phyloP scores from a whole-genome alignment of 2,113 vertebrate genomes.

The Benitochromis conjunctus region DNA sequence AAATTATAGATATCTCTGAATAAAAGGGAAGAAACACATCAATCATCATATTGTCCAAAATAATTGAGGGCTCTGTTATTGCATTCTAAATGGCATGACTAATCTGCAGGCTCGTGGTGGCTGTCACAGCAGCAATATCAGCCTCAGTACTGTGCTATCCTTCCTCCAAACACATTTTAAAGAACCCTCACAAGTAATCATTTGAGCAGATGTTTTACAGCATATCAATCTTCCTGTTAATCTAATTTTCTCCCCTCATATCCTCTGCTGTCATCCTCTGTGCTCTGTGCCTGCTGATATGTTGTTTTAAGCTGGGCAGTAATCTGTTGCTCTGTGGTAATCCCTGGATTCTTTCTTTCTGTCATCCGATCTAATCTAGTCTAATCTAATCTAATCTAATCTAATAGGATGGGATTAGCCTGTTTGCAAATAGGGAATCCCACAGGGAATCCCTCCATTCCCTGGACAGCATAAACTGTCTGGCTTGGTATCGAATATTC shows the following conservation, averaged over 20 bases:
- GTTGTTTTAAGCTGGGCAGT: slow-evolving; percentile 32
- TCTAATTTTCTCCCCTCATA: neutral
- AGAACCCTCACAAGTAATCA: neutral
- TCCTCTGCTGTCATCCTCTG: neutral
- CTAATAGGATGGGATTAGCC: slow-evolving; percentile 59
- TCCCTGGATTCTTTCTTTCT: slow-evolving; percentile 52
- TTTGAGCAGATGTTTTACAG: neutral
- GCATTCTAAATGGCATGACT: slow-evolving; percentile 35
- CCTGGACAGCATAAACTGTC: neutral
- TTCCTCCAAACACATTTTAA: neutral
- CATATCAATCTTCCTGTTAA: neutral
- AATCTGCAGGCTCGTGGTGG: slow-evolving; percentile 20
- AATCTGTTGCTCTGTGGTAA: slow-evolving; percentile 59
- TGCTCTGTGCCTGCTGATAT: neutral
- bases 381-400: slow-evolving; percentile 64
- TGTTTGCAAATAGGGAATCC: slow-evolving; percentile 33
- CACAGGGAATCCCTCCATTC: slow-evolving; percentile 13
- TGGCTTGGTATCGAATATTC: neutral
- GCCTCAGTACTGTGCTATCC: neutral
- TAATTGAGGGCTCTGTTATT: slow-evolving; percentile 34
- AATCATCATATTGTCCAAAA: slow-evolving; percentile 31
- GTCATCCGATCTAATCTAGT: slow-evolving; percentile 55
- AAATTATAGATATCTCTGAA: slow-evolving; percentile 37
- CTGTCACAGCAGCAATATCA: slow-evolving; percentile 12
- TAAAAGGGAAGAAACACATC: slow-evolving; percentile 33